phyloP scores from a whole-genome alignment of 2,888 invertebrate genomes.

The Cerastis leucographa region DNA sequence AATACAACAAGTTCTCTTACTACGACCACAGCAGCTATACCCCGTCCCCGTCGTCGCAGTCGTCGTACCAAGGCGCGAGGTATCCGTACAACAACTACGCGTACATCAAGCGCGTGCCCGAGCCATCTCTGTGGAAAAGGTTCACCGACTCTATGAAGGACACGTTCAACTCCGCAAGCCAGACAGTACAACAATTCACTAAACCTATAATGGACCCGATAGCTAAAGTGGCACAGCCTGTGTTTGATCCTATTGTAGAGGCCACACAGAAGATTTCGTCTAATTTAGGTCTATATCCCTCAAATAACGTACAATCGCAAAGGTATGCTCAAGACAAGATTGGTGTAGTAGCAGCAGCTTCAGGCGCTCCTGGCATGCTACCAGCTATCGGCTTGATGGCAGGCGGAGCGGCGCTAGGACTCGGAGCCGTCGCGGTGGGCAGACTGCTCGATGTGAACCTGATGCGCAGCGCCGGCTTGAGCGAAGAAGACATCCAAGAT shows the following conservation, averaged over 20 bases:
- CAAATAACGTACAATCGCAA: constrained; percentile 85
- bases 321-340: constrained; percentile 92
- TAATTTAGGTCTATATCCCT: constrained; percentile 92
- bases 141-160: constrained; percentile 94
- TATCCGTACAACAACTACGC: constrained; percentile 92
- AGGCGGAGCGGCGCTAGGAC: constrained; percentile 95
- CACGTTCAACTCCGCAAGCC: constrained; percentile 93
- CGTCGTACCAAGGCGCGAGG: constrained; percentile 74
- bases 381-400: constrained; percentile 95
- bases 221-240: constrained; percentile 91
- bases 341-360: constrained; percentile 90
- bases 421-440: constrained; percentile 95
- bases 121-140: constrained; percentile 93
- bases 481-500: constrained; percentile 82
- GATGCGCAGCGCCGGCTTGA: constrained; percentile 89
- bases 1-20: constrained; percentile 89
- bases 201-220: constrained; percentile 91
- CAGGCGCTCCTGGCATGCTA: constrained; percentile 92
- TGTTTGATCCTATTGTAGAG: constrained; percentile 94
- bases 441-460: constrained; percentile 92
- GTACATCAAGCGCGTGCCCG: constrained; percentile 90
- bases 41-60: constrained; percentile 61
- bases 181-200: constrained; percentile 92
- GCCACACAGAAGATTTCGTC: constrained; percentile 95
- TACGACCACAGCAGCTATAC: constrained; percentile 89